Evolutionary conservation across 2,888 invertebrate species (phyloP).

Genomic region (Volucella inanis): DNA sequence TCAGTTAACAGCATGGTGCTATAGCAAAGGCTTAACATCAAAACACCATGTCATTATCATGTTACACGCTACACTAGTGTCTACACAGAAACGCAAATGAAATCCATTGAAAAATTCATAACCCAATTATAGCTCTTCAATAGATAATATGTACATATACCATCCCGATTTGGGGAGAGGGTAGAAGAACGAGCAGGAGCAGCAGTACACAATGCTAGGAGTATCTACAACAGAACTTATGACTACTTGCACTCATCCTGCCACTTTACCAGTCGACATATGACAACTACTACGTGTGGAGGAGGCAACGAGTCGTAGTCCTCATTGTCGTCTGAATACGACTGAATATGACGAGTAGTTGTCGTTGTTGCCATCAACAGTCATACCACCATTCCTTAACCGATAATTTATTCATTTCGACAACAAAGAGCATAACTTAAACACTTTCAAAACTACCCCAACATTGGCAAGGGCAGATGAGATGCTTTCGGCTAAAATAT

Average conservation of each 20-base stretch:
- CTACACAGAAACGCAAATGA: constrained; percentile 28
- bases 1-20: constrained; percentile 1
- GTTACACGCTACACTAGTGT: constrained; percentile 36
- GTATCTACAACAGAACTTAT: constrained; percentile 26
- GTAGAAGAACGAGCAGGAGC: constrained; percentile 6
- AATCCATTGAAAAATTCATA: constrained; percentile 54
- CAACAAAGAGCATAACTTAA: constrained; percentile 73
- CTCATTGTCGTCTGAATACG: constrained; percentile 6
- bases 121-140: constrained; percentile 46
- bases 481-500: constrained; percentile 47
- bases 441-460: constrained; percentile 62
- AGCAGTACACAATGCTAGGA: too few relatives aligned
- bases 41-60: constrained; percentile 42
- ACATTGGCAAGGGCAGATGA: not conserved
- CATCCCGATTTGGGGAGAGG: not conserved
- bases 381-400: constrained; percentile 61
- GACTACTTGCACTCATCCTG: constrained; percentile 52
- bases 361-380: constrained; percentile 47
- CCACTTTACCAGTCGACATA: constrained; percentile 3
- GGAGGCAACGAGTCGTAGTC: constrained; percentile 15
- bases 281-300: not conserved
- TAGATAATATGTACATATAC: constrained; percentile 28
- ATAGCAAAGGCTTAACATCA: not conserved
- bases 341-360: too few relatives aligned
- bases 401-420: constrained; percentile 75